These are phyloP conservation scores for Halictus quadricinctus DNA, from an alignment of 2,888 invertebrate species.

Conservation along the genomic window DNA sequence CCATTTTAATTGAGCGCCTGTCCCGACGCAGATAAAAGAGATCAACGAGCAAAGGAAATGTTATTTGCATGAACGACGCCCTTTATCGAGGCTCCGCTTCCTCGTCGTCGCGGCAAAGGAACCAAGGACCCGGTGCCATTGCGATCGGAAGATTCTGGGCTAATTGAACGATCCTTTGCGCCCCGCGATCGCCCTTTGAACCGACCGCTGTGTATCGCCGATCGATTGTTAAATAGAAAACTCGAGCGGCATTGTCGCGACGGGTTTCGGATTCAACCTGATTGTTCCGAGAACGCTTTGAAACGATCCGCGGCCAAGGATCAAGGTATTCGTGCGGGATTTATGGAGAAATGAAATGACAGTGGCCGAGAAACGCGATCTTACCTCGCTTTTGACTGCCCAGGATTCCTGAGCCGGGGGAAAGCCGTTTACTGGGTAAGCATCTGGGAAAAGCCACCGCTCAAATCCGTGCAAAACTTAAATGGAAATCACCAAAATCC, in stretches of 20 bases:
- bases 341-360: neutral
- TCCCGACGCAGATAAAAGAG: neutral
- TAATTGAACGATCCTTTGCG: constrained; percentile 21
- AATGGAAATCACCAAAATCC: neutral
- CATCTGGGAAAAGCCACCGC: neutral
- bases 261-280: neutral
- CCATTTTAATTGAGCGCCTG: constrained; percentile 19
- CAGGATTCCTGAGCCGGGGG: neutral
- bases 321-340: neutral
- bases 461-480: neutral
- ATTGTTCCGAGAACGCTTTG: neutral
- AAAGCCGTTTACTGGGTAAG: neutral
- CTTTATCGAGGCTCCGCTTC: neutral
- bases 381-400: neutral
- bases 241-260: neutral
- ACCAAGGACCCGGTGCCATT: neutral
- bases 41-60: constrained; percentile 10
- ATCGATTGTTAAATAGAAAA: neutral
- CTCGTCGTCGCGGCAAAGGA: neutral
- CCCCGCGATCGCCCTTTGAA: neutral
- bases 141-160: neutral
- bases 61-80: constrained; percentile 3
- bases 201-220: neutral
- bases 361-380: neutral
- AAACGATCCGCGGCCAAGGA: neutral